phyloP scores from a whole-genome alignment of 2,888 invertebrate species.

The Drosophila affinis region DNA sequence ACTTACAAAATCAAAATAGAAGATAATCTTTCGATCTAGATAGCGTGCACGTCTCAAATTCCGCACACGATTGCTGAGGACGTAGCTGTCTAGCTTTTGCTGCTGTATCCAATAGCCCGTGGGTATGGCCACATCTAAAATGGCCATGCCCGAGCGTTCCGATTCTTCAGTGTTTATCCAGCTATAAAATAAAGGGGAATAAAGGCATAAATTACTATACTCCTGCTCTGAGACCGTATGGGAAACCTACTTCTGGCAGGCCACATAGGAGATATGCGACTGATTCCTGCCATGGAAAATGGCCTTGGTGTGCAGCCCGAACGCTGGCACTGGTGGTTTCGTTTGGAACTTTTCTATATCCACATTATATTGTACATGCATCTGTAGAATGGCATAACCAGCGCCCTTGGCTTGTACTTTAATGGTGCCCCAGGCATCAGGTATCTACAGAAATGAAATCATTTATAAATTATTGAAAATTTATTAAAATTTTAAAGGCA shows the following conservation, averaged over 20 bases:
- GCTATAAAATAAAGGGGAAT: conserved; percentile 83
- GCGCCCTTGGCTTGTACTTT: conserved; percentile 96
- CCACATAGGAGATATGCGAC: conserved; percentile 94
- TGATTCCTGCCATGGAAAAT: conserved; percentile 95
- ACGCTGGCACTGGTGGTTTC: conserved; percentile 91
- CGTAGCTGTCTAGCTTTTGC: conserved; percentile 93
- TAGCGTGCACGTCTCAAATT: conserved; percentile 94
- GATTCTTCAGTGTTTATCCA: conserved; percentile 92
- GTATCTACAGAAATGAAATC: conserved; percentile 86
- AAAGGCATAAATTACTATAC: neutral
- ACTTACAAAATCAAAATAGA: conserved; percentile 97
- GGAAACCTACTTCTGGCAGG: conserved; percentile 90
- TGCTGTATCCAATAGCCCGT: conserved; percentile 96
- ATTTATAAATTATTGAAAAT: neutral
- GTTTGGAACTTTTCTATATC: conserved; percentile 93
- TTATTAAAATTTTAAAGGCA: neutral
- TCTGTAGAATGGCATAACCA: conserved; percentile 96
- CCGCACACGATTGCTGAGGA: conserved; percentile 90
- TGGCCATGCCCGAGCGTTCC: conserved; percentile 93
- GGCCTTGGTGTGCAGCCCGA: conserved; percentile 90
- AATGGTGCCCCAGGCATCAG: conserved; percentile 96
- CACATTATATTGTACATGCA: conserved; percentile 96
- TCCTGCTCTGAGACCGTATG: no score
- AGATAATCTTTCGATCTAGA: conserved; percentile 91
- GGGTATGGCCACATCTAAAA: conserved; percentile 93